These are phyloP conservation scores for Halictus ligatus DNA, from an alignment of 2,888 invertebrate genomes.

Conservation along the genomic window DNA sequence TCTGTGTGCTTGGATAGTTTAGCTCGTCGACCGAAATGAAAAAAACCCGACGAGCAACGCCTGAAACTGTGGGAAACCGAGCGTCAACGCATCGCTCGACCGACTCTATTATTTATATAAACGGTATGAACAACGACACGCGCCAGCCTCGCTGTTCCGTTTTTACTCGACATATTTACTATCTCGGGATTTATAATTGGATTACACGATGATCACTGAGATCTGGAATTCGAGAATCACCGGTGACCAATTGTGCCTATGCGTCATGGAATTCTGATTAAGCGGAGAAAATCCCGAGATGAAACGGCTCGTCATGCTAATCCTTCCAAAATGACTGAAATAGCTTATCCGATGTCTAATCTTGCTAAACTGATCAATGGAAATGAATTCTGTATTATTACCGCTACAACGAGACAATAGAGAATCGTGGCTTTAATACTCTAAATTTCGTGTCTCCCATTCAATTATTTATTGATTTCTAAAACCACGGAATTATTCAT, in stretches of 20 bases:
- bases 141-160: background rate
- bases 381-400: no score
- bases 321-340: background rate
- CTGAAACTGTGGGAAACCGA: constrained; percentile 32
- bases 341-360: no score
- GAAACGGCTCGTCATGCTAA: background rate
- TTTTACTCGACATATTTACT: background rate
- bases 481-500: background rate
- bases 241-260: background rate
- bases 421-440: background rate
- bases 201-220: background rate
- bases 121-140: background rate
- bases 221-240: background rate
- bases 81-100: background rate
- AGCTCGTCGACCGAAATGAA: constrained; percentile 30
- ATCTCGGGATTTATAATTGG: background rate
- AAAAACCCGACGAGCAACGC: constrained; percentile 18
- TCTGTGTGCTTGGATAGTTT: constrained; percentile 33
- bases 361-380: no score
- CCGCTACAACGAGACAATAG: no score
- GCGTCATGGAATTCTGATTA: background rate
- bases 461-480: background rate
- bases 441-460: background rate
- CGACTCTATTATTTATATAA: background rate
- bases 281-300: background rate